These are phyloP conservation scores for Caradrina kadenii DNA, from an alignment of 2,888 invertebrate species.

Conservation along the genomic window DNA sequence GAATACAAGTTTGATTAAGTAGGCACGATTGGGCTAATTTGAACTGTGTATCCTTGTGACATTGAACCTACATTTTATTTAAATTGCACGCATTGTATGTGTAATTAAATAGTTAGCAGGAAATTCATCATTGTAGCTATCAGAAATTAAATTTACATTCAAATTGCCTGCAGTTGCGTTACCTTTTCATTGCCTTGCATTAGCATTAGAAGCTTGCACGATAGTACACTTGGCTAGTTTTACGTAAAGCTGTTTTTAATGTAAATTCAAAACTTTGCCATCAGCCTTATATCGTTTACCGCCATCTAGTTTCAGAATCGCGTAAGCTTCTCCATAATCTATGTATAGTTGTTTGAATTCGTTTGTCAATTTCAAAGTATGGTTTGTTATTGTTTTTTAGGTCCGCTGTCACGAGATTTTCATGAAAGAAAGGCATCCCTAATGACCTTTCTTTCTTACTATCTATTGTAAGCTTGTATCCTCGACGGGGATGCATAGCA, in stretches of 20 bases:
- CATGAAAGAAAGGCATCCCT: not conserved
- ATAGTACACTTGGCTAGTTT: conserved; percentile 19
- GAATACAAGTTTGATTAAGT: conserved; percentile 26
- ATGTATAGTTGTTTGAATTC: not conserved
- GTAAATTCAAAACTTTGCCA: conserved; percentile 6
- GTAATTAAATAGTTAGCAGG: conserved; percentile 13
- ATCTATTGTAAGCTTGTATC: too few species aligned
- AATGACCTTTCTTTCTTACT: too few species aligned
- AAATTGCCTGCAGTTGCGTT: conserved; percentile 4
- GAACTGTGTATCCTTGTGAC: conserved; percentile 6
- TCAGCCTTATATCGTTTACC: not conserved
- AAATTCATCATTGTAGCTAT: conserved; percentile 16
- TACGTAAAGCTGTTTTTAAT: conserved; percentile 29
- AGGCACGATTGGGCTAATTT: conserved; percentile 28
- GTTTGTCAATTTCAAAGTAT: not conserved
- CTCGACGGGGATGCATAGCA: too few species aligned
- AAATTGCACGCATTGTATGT: conserved; percentile 11
- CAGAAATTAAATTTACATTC: conserved; percentile 26
- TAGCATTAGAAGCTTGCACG: conserved; percentile 36
- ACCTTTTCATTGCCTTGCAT: conserved; percentile 19
- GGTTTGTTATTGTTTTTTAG: too few species aligned
- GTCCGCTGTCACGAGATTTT: too few species aligned
- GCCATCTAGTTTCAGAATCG: conserved; percentile 36
- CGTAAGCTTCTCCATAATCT: not conserved
- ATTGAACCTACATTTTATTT: conserved; percentile 13